Evolutionary conservation across 1,140 invertebrate genomes (phyloP).

Genomic region (Drosophila punjabiensis): DNA sequence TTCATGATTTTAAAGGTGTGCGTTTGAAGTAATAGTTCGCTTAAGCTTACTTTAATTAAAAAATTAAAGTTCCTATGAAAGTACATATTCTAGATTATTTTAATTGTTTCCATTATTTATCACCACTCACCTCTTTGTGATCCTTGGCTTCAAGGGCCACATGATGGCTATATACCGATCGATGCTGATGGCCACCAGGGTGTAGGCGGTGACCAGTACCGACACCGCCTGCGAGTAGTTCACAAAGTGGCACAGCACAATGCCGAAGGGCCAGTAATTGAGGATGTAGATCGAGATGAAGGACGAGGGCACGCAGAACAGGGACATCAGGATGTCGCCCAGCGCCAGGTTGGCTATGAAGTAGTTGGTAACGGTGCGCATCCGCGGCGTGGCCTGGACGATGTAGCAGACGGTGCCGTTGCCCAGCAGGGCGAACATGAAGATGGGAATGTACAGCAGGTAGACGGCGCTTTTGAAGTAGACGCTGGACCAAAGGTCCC

Average conservation of each 20-base stretch:
- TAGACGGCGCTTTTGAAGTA: slow-evolving; percentile 90
- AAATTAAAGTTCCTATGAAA: background rate
- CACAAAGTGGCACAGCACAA: slow-evolving; percentile 90
- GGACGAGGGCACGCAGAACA: slow-evolving; percentile 95
- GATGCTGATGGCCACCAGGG: slow-evolving; percentile 93
- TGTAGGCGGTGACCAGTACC: slow-evolving; percentile 94
- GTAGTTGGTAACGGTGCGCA: slow-evolving; percentile 95
- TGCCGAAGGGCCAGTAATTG: slow-evolving; percentile 93
- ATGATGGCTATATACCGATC: slow-evolving; percentile 96
- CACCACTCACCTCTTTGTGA: slow-evolving; percentile 89
- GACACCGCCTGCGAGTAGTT: slow-evolving; percentile 93
- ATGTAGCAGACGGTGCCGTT: slow-evolving; percentile 94
- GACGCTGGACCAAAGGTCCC: slow-evolving; percentile 72
- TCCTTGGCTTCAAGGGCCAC: slow-evolving; percentile 92
- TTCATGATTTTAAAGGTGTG: background rate
- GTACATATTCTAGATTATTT: background rate
- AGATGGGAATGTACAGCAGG: slow-evolving; percentile 90
- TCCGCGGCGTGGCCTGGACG: slow-evolving; percentile 90
- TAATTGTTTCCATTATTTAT: background rate
- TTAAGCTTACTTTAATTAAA: background rate
- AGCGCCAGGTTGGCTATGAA: slow-evolving; percentile 95
- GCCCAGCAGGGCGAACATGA: slow-evolving; percentile 91
- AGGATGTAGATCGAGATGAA: slow-evolving; percentile 91
- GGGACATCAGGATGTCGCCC: slow-evolving; percentile 93
- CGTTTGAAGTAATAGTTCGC: background rate